Evolutionary conservation across 2,113 vertebrate genomes (phyloP).

Genomic region (Cervus canadensis): DNA sequence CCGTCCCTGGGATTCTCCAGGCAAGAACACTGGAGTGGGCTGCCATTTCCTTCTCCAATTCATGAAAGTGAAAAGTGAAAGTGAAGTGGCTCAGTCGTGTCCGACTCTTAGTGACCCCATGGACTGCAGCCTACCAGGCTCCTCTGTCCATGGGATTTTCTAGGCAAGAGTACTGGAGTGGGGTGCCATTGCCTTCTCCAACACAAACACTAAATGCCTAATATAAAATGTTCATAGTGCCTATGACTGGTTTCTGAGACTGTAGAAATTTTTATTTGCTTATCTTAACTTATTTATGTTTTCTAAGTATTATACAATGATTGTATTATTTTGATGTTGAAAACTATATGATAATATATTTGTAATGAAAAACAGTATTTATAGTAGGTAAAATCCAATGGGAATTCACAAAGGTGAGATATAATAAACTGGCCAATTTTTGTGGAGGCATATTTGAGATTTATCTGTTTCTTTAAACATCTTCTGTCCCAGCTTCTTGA

Average conservation of each 20-base stretch:
- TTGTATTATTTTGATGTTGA: not conserved
- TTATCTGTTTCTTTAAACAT: not conserved
- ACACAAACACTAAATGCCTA: not conserved
- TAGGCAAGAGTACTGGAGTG: no score
- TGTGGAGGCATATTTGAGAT: not conserved
- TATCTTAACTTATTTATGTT: not conserved
- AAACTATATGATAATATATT: not conserved
- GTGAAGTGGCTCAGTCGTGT: no score
- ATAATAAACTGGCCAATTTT: not conserved
- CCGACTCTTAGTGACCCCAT: no score
- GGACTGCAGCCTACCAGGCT: no score
- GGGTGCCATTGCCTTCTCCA: no score
- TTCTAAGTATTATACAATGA: not conserved
- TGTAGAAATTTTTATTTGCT: not conserved
- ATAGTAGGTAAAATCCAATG: not conserved
- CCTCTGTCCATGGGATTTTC: no score
- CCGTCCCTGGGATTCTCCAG: no score
- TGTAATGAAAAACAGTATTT: not conserved
- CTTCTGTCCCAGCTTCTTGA: not conserved
- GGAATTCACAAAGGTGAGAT: not conserved
- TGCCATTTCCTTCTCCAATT: no score
- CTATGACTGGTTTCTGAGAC: not conserved
- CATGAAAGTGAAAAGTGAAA: no score
- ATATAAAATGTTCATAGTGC: not conserved
- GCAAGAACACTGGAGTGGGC: no score